phyloP scores from a whole-genome alignment of 2,113 vertebrate genomes.

The Psilopsiagon aurifrons region DNA sequence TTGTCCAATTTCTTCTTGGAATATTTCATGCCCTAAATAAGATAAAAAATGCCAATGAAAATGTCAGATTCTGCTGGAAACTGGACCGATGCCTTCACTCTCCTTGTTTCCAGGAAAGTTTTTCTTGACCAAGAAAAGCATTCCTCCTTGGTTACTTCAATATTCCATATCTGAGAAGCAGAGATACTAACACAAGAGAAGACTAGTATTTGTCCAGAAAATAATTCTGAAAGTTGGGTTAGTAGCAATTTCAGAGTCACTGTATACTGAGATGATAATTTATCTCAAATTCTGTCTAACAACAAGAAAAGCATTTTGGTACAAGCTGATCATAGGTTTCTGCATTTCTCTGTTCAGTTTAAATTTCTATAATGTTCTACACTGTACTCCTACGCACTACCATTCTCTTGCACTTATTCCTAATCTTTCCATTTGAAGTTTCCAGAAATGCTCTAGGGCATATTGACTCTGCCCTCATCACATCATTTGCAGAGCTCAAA shows the following conservation, averaged over 20 bases:
- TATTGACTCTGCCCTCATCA: background rate
- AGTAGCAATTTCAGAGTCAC: background rate
- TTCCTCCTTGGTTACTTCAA: slow-evolving; percentile 18
- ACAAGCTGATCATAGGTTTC: background rate
- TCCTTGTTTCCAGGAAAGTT: slow-evolving; percentile 32
- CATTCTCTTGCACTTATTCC: background rate
- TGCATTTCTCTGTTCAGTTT: background rate
- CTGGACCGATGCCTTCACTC: slow-evolving; percentile 25
- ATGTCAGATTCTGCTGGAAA: slow-evolving; percentile 39
- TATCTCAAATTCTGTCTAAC: background rate
- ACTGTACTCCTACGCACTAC: background rate
- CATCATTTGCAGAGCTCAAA: background rate
- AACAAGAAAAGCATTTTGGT: background rate
- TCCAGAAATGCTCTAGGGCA: slow-evolving; percentile 31
- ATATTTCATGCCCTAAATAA: slow-evolving; percentile 27
- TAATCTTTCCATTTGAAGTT: background rate
- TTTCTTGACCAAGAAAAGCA: slow-evolving; percentile 43
- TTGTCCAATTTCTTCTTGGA: slow-evolving; percentile 13
- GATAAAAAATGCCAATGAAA: slow-evolving; percentile 46
- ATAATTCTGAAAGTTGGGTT: background rate
- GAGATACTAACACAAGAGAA: background rate
- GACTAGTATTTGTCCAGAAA: background rate
- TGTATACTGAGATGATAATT: background rate
- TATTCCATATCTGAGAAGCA: slow-evolving; percentile 22
- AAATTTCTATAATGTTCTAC: background rate